Conservation (phyloP, 2,113 vertebrate species). For the Phaethon lepturus region DNA sequence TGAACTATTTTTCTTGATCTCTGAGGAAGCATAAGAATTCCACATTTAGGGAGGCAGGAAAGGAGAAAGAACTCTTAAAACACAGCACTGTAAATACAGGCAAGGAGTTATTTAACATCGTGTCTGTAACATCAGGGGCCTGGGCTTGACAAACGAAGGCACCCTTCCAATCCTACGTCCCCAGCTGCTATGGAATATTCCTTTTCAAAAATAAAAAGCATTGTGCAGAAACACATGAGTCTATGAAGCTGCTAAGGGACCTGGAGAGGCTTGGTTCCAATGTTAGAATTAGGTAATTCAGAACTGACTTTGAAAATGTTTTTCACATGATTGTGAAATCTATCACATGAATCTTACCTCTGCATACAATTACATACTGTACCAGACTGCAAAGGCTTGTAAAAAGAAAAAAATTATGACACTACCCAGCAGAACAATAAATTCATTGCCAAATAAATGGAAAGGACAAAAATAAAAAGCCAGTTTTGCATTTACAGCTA, state of each 20-base stretch:
- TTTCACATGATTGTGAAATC: slow-evolving; percentile 1
- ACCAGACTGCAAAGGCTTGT: not conserved
- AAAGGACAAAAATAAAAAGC: not conserved
- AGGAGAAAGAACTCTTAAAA: not conserved
- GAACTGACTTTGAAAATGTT: slow-evolving; percentile 13
- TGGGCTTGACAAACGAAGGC: not conserved
- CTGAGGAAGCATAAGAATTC: not conserved
- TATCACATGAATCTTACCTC: not conserved
- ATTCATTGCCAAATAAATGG: not conserved
- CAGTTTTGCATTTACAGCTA: not conserved
- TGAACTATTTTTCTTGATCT: not conserved
- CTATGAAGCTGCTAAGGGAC: not conserved
- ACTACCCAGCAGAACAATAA: not conserved
- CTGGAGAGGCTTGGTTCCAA: not conserved
- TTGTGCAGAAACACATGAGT: not conserved
- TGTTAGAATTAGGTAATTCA: not conserved
- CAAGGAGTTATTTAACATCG: not conserved
- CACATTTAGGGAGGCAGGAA: not conserved
- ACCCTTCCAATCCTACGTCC: not conserved
- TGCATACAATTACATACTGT: not conserved
- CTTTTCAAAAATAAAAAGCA: not conserved
- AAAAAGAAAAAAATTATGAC: not conserved
- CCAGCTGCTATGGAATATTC: not conserved
- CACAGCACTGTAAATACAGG: not conserved
- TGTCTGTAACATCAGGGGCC: not conserved